Conservation (phyloP, 2,797 vertebrate genomes). For the Danionella dracula region DNA sequence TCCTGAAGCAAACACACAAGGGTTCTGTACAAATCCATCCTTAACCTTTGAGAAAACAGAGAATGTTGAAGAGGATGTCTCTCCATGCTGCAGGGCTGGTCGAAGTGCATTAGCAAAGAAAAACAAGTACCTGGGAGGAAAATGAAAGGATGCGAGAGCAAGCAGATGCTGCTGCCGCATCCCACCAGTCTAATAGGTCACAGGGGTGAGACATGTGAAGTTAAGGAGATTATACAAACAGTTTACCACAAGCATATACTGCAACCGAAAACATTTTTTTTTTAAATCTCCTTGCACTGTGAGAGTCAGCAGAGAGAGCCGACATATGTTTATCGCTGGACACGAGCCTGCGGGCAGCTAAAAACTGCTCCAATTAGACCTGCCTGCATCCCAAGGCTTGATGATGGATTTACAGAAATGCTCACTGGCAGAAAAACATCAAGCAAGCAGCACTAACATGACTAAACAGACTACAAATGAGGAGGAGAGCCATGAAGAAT, state of each 20-base stretch:
- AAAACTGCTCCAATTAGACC: slow-evolving; percentile 3
- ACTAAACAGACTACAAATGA: background rate
- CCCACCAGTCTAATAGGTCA: slow-evolving; percentile 53
- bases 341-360: background rate
- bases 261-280: slow-evolving; percentile 46
- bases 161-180: slow-evolving; percentile 43
- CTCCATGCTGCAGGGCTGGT: background rate
- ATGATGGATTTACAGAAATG: background rate
- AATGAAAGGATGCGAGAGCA: background rate
- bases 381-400: slow-evolving; percentile 10
- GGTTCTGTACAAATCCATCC: slow-evolving; percentile 51
- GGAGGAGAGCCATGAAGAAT: background rate
- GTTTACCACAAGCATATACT: background rate
- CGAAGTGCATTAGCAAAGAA: slow-evolving; percentile 37
- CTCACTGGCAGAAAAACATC: slow-evolving; percentile 5
- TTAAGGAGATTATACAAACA: slow-evolving; percentile 64
- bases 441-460: background rate
- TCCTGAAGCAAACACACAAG: slow-evolving; percentile 43
- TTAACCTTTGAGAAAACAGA: slow-evolving; percentile 26
- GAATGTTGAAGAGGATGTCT: background rate
- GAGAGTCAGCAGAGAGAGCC: slow-evolving; percentile 29
- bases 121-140: slow-evolving; percentile 22
- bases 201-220: slow-evolving; percentile 55
- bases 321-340: slow-evolving; percentile 45
- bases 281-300: slow-evolving; percentile 44